Base-by-base conservation (phyloP, 1,140 invertebrate species). In the Drusus annulatus region DNA sequence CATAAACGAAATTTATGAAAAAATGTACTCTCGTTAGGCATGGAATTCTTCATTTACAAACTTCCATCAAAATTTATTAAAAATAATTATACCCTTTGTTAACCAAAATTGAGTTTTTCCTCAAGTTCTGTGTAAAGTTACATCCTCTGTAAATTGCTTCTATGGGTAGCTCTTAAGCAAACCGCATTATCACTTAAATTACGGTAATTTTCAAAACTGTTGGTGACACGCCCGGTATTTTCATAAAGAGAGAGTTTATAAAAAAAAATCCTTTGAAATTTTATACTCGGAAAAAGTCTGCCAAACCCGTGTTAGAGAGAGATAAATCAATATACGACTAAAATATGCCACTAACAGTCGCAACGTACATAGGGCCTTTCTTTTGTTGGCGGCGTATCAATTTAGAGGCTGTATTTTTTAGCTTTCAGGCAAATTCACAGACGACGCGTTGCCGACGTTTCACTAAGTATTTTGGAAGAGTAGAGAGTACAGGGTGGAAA, bases 301-400 rank as follows among this genome's bases (percentile, higher is more conserved):
- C 19, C 25, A 5, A 28, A 28, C 25, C 56, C 54, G n/a, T 23
- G 17, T 19, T 23, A 17, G 56, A 17, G 56, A 7, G n/a, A 60
- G 23, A 60, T 60, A 60, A 60, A 60, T 60, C 56, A 60, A 60
- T 60, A 60, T n/a, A 10, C 56, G 10, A 23, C 23, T 60, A 23
- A 60, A 21, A 17, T 60, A 23, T 60, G 56, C 56, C 56, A 60
- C 56, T 17, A 17, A 13, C 56, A 60, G 17, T 60, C 56, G 23
- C 4, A 17, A 60, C 56, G 17, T 21, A 60, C 23, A 60, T 60
- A 60, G 17, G 7, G 10, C 56, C 56, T 60, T 60, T 60, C 56
- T 60, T 60, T 60, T 60, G 56, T 60, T 60, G 23, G 56, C 56
- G 56, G 56, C 19, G 56, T 60, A 60, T 60, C 56, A 60, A 60